Conservation (phyloP, 2,113 vertebrate genomes). For the Petroica traversi region DNA sequence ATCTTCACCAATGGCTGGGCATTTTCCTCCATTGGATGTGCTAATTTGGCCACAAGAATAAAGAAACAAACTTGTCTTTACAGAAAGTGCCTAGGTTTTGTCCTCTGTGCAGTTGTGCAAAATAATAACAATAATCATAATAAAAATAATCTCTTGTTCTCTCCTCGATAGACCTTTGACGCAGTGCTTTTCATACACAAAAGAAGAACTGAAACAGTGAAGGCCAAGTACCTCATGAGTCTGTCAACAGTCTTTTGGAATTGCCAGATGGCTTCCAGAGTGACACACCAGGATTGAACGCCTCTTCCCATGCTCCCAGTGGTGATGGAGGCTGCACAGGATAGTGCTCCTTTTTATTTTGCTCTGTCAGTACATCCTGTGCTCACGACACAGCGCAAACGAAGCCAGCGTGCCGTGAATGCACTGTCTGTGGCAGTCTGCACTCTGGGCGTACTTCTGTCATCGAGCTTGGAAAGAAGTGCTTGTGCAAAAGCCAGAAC, state of each 20-base stretch:
- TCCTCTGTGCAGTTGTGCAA: constrained; percentile 79
- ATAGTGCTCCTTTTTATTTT: not conserved
- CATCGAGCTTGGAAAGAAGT: constrained; percentile 48
- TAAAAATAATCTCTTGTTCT: constrained; percentile 77
- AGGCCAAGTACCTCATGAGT: constrained; percentile 56
- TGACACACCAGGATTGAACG: accelerated
- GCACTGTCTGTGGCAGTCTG: not conserved
- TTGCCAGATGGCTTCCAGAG: not conserved
- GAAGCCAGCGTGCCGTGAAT: not conserved
- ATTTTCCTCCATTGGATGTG: constrained; percentile 49
- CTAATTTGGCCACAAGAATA: constrained; percentile 53
- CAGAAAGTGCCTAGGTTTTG: constrained; percentile 75
- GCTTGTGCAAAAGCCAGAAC: constrained; percentile 40
- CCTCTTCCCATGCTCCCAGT: not conserved
- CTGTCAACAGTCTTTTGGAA: not conserved
- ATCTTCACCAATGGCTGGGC: constrained; percentile 17
- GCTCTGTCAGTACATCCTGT: constrained; percentile 1
- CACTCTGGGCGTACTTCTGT: not conserved
- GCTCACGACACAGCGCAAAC: not conserved
- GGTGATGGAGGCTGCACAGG: not conserved
- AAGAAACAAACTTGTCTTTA: constrained; percentile 61
- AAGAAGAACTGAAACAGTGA: constrained; percentile 64
- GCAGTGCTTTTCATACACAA: constrained; percentile 66
- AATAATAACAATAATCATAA: constrained; percentile 77
- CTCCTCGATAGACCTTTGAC: constrained; percentile 67